Evolutionary conservation across 64 coral and sea anemone species (phyloP), one percentile per base, ranked within the genome.

Genomic region (Platygyra sinensis): DNA sequence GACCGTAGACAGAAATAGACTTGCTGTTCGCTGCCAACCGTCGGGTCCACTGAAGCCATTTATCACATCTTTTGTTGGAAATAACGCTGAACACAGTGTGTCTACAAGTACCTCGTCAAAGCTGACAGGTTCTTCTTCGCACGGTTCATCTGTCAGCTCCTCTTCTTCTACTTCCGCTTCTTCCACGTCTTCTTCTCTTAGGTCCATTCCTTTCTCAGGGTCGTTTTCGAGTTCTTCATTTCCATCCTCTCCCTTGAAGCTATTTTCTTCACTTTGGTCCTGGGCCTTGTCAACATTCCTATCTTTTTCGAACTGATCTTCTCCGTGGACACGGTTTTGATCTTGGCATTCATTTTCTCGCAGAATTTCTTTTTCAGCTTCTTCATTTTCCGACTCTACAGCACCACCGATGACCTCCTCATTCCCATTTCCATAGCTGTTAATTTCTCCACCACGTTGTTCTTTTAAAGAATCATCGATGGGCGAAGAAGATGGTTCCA

Each of bases 71-170:
- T 82, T 36, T 4, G 92, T 94, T 73, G 95, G 95, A 39, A 97
- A 51, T 76, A 97, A 78, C 9, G 95, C 86, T 20, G 39, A 73
- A 69, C 82, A 73, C 0, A 83, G 76, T 38, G 72, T 39, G 28
- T 94, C 93, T 50, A 94, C 16, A 28, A 94, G 62, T 69, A 60
- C 80, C 83, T 90, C 76, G 25, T 86, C 83, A n/a, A 90, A 82
- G 52, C 16, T 72, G 12, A 62, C 30, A 10, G 2, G 13, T 69
- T 18, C 55, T 31, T 73, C 72, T 16, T 64, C 72, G 7, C 5
- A 57, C 15, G 15, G 39, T 4, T 8, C 33, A 50, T 27, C 32
- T 7, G 7, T 51, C 30, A 31, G 31, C 61, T 30, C 12, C 0
- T 11, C 55, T 62, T 52, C 59, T 12, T 29, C 15, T 54, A 60